Base-by-base conservation (phyloP, 2,888 invertebrate genomes). In the Athalia cordata region DNA sequence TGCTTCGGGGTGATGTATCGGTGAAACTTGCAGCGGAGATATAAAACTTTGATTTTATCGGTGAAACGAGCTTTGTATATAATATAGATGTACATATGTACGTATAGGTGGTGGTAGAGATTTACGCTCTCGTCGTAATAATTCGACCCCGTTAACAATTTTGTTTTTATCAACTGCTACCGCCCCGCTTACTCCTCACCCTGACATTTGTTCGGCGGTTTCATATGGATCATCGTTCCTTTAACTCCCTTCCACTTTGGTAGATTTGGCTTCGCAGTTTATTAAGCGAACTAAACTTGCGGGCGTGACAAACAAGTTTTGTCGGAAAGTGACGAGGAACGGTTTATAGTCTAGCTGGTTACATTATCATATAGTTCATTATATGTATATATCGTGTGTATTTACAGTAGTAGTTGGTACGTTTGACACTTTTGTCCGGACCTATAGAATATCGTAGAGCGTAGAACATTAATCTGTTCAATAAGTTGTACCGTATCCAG, bases 141-240 rank as follows among this genome's bases (percentile, higher is more conserved):
- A 59, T 57, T 72, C 72, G 68, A 68, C 72, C 72, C 72, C 57
- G 72, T 72, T 72, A 72, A 72, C 72, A 72, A 72, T 72, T 72
- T 72, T 72, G 72, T 72, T 72, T 72, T 72, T 5, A 72, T 68
- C 68, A 50, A 68, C 50, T 52, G 15, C 43, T 55, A 29, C 68
- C 5, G 4, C 55, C 43, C n/a, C 9, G 29, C 5, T 11, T 50
- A 9, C 67, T 6, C 52, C 8, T 68, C 67, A 55, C 9, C 11
- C 7, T 55, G 11, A 7, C n/a, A 4, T 55, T n/a, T n/a, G n/a
- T n/a, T 11, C 0, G 11, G 5, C 4, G 55, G 55, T n/a, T 11
- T 55, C 55, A 55, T 6, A n/a, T 9, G 55, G 4, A 11, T 9
- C 52, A 52, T 7, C 55, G 29, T 15, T 55, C 50, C 15, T 55